Evolutionary conservation across 2,797 vertebrate genomes (phyloP).

Genomic region (Coreius guichenoti): DNA sequence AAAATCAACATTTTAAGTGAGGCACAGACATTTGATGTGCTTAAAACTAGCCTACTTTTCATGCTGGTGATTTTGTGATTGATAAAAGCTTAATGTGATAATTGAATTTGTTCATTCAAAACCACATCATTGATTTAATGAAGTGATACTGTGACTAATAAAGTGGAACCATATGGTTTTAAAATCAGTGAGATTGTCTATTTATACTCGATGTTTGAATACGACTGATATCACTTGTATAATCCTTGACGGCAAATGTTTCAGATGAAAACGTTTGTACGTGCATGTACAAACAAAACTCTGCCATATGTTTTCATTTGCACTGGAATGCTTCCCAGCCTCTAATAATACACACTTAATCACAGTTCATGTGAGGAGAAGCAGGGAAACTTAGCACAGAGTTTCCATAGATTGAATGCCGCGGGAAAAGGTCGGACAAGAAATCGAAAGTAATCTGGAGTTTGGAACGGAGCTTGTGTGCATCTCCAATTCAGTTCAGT

Average conservation of each 20-base stretch:
- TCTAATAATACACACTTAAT: constrained; percentile 11
- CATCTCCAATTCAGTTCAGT: neutral
- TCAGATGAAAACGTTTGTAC: neutral
- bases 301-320: constrained; percentile 2
- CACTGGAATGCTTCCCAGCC: constrained; percentile 10
- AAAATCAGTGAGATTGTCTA: neutral
- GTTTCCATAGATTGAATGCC: neutral
- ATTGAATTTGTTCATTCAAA: neutral
- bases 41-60: neutral
- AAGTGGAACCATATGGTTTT: constrained; percentile 17
- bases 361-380: constrained; percentile 3
- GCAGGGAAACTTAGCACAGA: neutral
- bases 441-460: neutral
- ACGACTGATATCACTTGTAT: neutral
- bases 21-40: neutral
- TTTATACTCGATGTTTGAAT: neutral
- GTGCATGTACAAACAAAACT: neutral
- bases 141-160: neutral
- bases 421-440: neutral
- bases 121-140: neutral
- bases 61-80: neutral
- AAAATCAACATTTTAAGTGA: neutral
- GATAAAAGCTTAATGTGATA: neutral
- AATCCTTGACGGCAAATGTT: neutral
- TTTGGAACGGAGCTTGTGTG: neutral